Evolutionary conservation across 2,888 invertebrate species (phyloP), one percentile per base, ranked within the genome.

Genomic region (Caenorhabditis angaria): DNA sequence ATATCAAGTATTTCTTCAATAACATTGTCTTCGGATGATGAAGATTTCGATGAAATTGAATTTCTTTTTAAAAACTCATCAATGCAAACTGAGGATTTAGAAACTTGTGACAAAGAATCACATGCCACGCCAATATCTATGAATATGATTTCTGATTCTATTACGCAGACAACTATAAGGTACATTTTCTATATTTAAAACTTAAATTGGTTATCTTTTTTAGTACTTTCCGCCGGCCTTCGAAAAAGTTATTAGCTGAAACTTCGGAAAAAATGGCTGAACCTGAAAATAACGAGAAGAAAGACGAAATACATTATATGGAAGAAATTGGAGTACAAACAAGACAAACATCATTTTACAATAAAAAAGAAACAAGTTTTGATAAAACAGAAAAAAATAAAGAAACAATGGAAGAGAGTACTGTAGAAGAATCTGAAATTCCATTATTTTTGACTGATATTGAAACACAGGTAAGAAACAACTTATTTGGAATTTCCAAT

Each of bases 151-250:
- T 55, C 29, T 14, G 65, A 69, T 25, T 63, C 57, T 41, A 62
- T 55, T 18, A 63, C 69, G 12, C 73, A 69, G 32, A 73, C 73
- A 25, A 69, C 68, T 1, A 61, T 66, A 47, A 66, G 60, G 71
- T 66, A 29, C 35, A n/a, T 54, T 48, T 32, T 35, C 6, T 6
- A 2, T 18, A 22, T 32, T 47, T 22, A 10, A 12, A 27, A 56
- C 4, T 5, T 5, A 51, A 14, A 24, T 54, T 54, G 2, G 22
- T 27, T 24, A 53, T 1, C 8, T 35, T 53, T 57, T 70, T 59
- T 62, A 70, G 70, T 29, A 63, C 62, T 0, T 70, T 70, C 60
- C 70, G 63, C n/a, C 24, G 61, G 18, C 65, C 65, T 0, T 54
- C 58, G 8, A 70, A 65, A 24, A 53, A 29, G 1, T 65, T 61